A percentile compares a stretch with the other conserved stretches of the same genome.
phyloP scores from a whole-genome alignment of 2,113 vertebrate genomes.

The Muscicapa adusta region DNA sequence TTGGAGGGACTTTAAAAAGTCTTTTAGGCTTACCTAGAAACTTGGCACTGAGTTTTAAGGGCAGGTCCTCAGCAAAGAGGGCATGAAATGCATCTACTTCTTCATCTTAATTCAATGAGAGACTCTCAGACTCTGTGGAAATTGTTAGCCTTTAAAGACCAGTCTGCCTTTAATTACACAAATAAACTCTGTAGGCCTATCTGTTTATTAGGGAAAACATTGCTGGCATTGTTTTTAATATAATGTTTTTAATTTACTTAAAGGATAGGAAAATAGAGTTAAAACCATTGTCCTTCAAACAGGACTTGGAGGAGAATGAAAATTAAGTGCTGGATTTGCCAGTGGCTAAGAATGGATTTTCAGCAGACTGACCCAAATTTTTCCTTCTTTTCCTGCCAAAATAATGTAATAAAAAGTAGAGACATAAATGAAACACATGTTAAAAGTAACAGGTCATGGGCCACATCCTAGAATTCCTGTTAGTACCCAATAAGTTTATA shows the following conservation, averaged over 20 bases:
- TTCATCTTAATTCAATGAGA: slow-evolving; percentile 40
- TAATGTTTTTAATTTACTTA: slow-evolving; percentile 47
- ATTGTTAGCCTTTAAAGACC: slow-evolving; percentile 38
- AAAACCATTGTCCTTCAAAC: slow-evolving; percentile 28
- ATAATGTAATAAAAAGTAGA: slow-evolving; percentile 13
- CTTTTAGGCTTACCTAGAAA: background rate
- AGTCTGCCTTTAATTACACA: slow-evolving; percentile 35
- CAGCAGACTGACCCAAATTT: background rate
- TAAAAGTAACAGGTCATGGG: background rate
- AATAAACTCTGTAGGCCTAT: slow-evolving; percentile 32
- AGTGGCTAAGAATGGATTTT: slow-evolving; percentile 27
- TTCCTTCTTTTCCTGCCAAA: slow-evolving; percentile 46
- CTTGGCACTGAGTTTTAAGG: background rate
- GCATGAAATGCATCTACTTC: background rate
- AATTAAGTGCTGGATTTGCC: background rate
- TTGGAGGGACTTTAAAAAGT: background rate
- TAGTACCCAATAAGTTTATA: background rate
- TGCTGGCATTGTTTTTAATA: slow-evolving; percentile 45
- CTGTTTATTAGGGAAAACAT: slow-evolving; percentile 46
- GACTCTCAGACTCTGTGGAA: background rate
- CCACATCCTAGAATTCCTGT: background rate
- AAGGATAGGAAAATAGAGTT: slow-evolving; percentile 42
- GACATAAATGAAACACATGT: slow-evolving; percentile 14
- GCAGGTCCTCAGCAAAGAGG: background rate
- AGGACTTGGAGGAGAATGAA: background rate